Evolutionary conservation across 2,888 invertebrate species (phyloP), one percentile per base, ranked within the genome.

Genomic region (Anthophora plumipes): DNA sequence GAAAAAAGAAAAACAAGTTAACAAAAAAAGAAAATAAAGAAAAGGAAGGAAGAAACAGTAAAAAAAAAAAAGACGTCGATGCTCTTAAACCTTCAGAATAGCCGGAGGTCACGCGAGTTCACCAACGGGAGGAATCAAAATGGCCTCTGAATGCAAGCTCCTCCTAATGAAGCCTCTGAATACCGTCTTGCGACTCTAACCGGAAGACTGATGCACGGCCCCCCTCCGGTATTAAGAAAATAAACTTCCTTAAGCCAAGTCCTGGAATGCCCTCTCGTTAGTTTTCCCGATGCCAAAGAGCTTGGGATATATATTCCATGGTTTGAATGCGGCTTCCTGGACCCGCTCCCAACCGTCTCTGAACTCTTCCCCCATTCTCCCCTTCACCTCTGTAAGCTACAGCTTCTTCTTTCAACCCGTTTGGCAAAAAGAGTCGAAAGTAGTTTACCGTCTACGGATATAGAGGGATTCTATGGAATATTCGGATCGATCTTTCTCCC

Each of bases 241-340:
- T 86, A 86, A 86, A 86, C 86, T 86, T 86, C 77, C 80, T 86
- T 80, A 57, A 84, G 69, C 69, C 77, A 74, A 77, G 67, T 66
- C 60, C 52, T 75, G 68, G 78, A 80, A 85, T 86, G 84, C 74
- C 69, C 74, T 78, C 82, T 86, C 83, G 86, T 86, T 86, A 86
- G 86, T 86, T 83, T 72, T 63, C 77, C 59, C 55, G 70, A 83
- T 77, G 84, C 74, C 86, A 86, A 86, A 86, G 85, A 76, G 78
- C 50, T 66, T 59, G 46, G 61, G 55, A 78, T 80, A 80, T 77
- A 84, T 72, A 83, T 72, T 75, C 54, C 25, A 52, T 12, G 63
- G 82, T 84, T 69, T 85, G 85, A 85, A 85, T 85, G 71, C 74
- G 64, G 67, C 69, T 70, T 81, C 76, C 69, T 61, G 70, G 66